Conservation (phyloP, 2,888 invertebrate species). For the Hoplodrina blanda region DNA sequence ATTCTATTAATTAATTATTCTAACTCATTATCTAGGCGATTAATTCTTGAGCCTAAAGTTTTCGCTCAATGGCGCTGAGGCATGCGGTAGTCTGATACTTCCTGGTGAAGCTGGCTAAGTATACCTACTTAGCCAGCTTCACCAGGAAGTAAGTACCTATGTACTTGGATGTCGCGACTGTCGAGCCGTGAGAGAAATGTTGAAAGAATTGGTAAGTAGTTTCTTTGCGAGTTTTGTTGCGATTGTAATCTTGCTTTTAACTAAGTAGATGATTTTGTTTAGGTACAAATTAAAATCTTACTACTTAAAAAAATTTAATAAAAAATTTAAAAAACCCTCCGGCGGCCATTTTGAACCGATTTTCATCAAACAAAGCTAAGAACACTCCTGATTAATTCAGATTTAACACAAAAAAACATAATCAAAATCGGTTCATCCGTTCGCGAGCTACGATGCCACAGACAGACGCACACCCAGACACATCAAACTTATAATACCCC, state of each 20-base stretch:
- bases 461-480: too few relatives aligned
- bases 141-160: background rate
- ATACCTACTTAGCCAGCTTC: too few relatives aligned
- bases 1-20: conserved; percentile 23
- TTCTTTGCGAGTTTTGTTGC: conserved; percentile 4
- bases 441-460: too few relatives aligned
- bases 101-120: conserved; percentile 22
- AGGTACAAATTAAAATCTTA: background rate
- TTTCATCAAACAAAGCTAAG: too few relatives aligned
- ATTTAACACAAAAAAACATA: too few relatives aligned
- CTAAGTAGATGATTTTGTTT: background rate
- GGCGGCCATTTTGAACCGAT: too few relatives aligned
- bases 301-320: too few relatives aligned
- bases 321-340: too few relatives aligned
- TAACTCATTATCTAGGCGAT: conserved; percentile 23
- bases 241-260: background rate
- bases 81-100: conserved; percentile 47
- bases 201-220: background rate
- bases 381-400: too few relatives aligned
- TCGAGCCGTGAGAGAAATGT: conserved; percentile 19
- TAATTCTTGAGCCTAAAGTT: conserved; percentile 13
- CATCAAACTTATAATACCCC: too few relatives aligned
- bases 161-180: conserved; percentile 16
- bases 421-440: too few relatives aligned
- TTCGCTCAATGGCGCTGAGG: conserved; percentile 41